These are phyloP conservation scores for Diglossa brunneiventris DNA, from an alignment of 2,113 vertebrate species.

Conservation along the genomic window DNA sequence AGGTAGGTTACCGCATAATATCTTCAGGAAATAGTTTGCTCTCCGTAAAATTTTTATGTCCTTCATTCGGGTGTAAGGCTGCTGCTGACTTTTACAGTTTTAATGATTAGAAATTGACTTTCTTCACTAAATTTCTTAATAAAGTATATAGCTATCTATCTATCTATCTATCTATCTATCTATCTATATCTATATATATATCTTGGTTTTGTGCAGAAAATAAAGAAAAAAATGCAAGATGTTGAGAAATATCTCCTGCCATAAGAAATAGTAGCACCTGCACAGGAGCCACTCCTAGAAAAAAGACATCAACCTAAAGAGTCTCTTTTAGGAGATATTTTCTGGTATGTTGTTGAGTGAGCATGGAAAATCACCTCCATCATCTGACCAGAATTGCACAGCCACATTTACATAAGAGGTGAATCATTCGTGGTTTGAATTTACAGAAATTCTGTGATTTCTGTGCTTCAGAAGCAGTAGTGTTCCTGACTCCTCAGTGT, in stretches of 20 bases:
- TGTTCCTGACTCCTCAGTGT: background rate
- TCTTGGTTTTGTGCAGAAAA: background rate
- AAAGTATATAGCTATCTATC: accelerated
- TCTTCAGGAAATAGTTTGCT: background rate
- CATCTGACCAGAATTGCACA: background rate
- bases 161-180: background rate
- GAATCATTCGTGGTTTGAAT: background rate
- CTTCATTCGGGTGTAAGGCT: background rate
- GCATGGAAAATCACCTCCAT: background rate
- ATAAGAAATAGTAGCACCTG: background rate
- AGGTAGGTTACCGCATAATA: background rate
- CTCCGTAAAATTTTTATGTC: background rate
- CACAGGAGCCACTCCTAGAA: background rate
- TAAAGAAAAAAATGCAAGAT: background rate
- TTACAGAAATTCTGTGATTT: background rate
- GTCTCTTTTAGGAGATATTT: background rate
- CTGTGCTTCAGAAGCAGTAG: background rate
- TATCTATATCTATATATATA: background rate
- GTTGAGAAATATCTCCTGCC: background rate
- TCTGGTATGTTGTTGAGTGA: accelerated
- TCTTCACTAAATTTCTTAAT: background rate
- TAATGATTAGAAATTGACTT: background rate
- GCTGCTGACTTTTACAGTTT: background rate
- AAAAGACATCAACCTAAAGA: background rate
- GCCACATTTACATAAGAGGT: background rate